Percentiles rank a stretch among this genome's conserved stretches.
Conservation (phyloP, 2,888 invertebrate species). For the Tetropium fuscum region DNA sequence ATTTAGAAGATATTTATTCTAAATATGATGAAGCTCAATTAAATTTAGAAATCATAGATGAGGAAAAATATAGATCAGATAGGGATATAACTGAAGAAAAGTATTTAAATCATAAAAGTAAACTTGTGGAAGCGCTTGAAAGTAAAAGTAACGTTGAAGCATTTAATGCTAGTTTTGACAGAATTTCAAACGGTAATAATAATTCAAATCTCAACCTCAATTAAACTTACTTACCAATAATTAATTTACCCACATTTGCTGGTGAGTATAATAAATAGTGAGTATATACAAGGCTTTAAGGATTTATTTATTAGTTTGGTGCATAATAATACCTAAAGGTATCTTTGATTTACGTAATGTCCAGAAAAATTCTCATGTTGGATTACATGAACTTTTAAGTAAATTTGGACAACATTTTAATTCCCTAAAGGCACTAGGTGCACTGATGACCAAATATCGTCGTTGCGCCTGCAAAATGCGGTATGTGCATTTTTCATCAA, state of each 20-base stretch:
- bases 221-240: background rate
- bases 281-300: background rate
- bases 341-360: background rate
- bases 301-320: background rate
- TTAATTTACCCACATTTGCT: background rate
- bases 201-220: no score
- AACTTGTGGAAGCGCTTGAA: background rate
- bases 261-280: slow-evolving; percentile 4
- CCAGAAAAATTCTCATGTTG: background rate
- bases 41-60: background rate
- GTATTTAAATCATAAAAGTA: background rate
- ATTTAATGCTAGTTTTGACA: no score
- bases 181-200: no score
- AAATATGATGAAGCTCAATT: background rate
- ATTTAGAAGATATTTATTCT: no score
- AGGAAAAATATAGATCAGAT: background rate
- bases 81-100: background rate
- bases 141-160: background rate
- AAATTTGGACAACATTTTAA: background rate
- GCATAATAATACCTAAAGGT: background rate
- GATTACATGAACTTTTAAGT: background rate
- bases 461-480: background rate
- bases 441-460: background rate
- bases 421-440: background rate
- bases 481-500: background rate